Percentiles rank a stretch among this genome's conserved stretches.
These are phyloP conservation scores for Dorcus parallelipipedus DNA, from an alignment of 2,888 invertebrate genomes.

Conservation along the genomic window DNA sequence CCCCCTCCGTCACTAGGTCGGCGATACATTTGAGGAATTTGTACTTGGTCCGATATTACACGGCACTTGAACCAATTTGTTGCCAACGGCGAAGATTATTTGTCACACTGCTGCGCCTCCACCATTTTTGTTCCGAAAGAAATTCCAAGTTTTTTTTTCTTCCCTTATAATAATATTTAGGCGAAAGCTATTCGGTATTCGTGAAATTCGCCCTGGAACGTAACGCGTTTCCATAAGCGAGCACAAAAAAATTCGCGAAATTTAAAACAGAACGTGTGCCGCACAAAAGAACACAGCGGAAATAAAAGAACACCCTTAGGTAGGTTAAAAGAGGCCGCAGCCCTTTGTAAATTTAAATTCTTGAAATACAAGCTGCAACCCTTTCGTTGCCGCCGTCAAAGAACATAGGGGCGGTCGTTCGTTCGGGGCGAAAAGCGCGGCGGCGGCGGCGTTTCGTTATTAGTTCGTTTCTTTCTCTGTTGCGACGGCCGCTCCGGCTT, in stretches of 20 bases:
- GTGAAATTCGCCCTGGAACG: too few relatives aligned
- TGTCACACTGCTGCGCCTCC: too few relatives aligned
- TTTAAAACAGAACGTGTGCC: not conserved
- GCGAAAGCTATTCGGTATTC: too few relatives aligned
- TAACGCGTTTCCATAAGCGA: not conserved
- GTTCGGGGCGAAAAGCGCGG: conserved; percentile 9
- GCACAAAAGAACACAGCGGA: conserved; percentile 17
- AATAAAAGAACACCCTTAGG: conserved; percentile 29
- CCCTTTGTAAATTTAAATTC: conserved; percentile 32
- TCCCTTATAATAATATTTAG: too few relatives aligned
- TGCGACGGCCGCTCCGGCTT: not conserved
- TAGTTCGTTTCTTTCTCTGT: not conserved
- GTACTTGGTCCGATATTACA: too few relatives aligned
- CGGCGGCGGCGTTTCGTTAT: conserved; percentile 14
- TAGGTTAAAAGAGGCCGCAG: conserved; percentile 26
- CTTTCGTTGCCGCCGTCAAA: conserved; percentile 34
- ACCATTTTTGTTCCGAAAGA: too few relatives aligned
- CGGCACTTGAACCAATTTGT: too few relatives aligned
- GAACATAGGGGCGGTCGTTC: conserved; percentile 36
- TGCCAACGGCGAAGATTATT: too few relatives aligned
- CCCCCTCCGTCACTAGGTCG: conserved; percentile 6
- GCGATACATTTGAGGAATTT: too few relatives aligned
- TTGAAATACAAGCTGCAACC: conserved; percentile 38
- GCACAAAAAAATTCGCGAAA: not conserved
- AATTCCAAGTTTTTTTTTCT: too few relatives aligned